Evolutionary conservation across 2,797 vertebrate genomes (phyloP).

Genomic region (Chlorospingus semifuscus): DNA sequence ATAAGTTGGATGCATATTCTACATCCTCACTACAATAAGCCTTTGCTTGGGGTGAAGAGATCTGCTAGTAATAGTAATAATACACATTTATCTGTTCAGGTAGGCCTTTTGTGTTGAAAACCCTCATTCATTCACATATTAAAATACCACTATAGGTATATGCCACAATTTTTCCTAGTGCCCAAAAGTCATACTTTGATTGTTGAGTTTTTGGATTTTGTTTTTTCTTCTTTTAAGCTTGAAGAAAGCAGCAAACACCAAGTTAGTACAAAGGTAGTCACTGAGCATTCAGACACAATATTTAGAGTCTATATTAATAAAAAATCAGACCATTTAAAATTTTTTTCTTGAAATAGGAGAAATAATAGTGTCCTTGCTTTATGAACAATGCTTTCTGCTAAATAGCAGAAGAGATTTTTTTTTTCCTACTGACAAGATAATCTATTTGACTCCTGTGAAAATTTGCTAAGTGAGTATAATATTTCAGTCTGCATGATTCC

Average conservation of each 20-base stretch:
- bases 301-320: neutral
- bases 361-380: neutral
- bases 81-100: neutral
- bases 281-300: neutral
- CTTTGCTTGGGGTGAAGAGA: neutral
- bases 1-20: neutral
- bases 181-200: neutral
- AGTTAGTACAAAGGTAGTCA: neutral
- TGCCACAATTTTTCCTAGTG: neutral
- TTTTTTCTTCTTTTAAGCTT: neutral
- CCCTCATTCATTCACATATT: neutral
- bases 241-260: neutral
- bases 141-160: neutral
- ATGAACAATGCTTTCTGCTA: neutral
- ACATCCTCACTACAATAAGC: neutral
- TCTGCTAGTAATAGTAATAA: neutral
- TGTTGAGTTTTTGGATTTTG: neutral
- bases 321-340: neutral
- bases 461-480: neutral
- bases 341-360: neutral
- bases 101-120: neutral
- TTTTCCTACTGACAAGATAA: neutral
- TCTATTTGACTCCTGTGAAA: neutral
- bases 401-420: neutral
- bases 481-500: neutral